A percentile compares a stretch with the other conserved stretches of the same genome.
Evolutionary conservation across 2,797 vertebrate genomes (phyloP).

Genomic region (Macroramphosus scolopax): DNA sequence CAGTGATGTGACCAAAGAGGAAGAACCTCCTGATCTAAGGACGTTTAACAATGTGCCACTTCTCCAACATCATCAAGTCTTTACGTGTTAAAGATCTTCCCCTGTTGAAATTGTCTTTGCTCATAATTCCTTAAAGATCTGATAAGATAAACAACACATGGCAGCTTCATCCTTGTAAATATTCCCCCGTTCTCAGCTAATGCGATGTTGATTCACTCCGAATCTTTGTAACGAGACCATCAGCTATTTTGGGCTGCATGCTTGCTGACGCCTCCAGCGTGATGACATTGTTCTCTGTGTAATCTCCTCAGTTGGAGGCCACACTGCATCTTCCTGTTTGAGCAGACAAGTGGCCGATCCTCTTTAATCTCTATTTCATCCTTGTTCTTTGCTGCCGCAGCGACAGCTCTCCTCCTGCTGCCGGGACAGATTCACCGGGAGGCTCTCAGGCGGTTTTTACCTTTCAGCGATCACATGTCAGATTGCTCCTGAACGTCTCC

Average conservation of each 20-base stretch:
- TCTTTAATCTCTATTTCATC: constrained; percentile 24
- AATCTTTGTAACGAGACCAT: constrained; percentile 37
- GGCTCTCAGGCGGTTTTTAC: constrained; percentile 12
- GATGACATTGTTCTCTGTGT: constrained; percentile 60
- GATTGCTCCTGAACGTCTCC: constrained; percentile 1
- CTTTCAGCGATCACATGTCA: constrained; percentile 19
- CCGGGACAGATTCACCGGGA: constrained; percentile 23
- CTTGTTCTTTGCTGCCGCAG: constrained; percentile 6
- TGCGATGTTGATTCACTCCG: constrained; percentile 31
- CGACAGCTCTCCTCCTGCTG: constrained; percentile 39
- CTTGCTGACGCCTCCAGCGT: constrained; percentile 35
- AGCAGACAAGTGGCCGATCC: constrained; percentile 32
- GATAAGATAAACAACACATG: constrained; percentile 42
- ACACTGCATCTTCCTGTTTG: constrained; percentile 40
- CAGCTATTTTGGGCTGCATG: constrained; percentile 51
- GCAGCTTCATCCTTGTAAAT: constrained; percentile 31
- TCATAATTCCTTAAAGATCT: constrained; percentile 16
- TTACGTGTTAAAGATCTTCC: neutral
- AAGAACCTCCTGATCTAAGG: neutral
- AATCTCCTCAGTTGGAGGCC: constrained; percentile 53
- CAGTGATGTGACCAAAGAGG: neutral
- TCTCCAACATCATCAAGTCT: neutral
- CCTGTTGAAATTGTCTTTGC: constrained; percentile 7
- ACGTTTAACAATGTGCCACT: no score
- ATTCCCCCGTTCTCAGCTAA: constrained; percentile 34